Evolutionary conservation across 1,140 invertebrate species (phyloP).

Genomic region (Drosophila nikananu): DNA sequence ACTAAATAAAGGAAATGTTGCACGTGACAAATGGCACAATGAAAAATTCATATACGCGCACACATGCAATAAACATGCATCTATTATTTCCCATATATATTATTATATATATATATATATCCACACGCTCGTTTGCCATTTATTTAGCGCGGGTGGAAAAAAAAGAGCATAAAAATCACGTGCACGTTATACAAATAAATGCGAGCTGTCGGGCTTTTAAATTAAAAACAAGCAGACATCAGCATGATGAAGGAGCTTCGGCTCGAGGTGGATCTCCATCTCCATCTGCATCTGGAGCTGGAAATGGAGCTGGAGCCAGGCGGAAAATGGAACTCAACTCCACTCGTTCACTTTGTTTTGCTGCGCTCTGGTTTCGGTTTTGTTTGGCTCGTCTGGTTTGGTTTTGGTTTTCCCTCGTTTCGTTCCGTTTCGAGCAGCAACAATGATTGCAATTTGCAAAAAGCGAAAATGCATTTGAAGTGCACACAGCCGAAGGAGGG

Average conservation of each 20-base stretch:
- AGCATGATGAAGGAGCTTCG: conserved; percentile 48
- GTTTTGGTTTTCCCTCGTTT: conserved; percentile 33
- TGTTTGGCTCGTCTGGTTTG: conserved; percentile 22
- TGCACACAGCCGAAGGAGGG: conserved; percentile 26
- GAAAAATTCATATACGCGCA: conserved; percentile 72
- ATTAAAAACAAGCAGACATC: conserved; percentile 71
- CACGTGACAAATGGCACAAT: conserved; percentile 82
- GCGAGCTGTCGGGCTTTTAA: conserved; percentile 74
- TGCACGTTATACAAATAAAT: conserved; percentile 74
- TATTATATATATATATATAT: conserved; percentile 20
- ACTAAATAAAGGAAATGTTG: conserved; percentile 46
- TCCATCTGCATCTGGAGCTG: conserved; percentile 15
- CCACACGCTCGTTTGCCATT: conserved; percentile 27
- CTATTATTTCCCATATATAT: conserved; percentile 41
- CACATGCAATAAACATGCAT: conserved; percentile 54
- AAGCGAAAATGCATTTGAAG: conserved; percentile 72
- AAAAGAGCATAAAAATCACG: conserved; percentile 72
- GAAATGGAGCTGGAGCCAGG: background rate
- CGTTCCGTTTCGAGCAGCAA: conserved; percentile 42
- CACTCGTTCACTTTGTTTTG: conserved; percentile 42
- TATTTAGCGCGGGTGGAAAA: conserved; percentile 13
- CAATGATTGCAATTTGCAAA: conserved; percentile 79
- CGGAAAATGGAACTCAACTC: conserved; percentile 40
- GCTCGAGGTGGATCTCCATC: conserved; percentile 9
- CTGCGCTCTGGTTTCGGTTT: conserved; percentile 42